Evolutionary conservation across 1,140 invertebrate genomes (phyloP), one percentile per base, ranked within the genome.

Genomic region (Maniola jurtina): DNA sequence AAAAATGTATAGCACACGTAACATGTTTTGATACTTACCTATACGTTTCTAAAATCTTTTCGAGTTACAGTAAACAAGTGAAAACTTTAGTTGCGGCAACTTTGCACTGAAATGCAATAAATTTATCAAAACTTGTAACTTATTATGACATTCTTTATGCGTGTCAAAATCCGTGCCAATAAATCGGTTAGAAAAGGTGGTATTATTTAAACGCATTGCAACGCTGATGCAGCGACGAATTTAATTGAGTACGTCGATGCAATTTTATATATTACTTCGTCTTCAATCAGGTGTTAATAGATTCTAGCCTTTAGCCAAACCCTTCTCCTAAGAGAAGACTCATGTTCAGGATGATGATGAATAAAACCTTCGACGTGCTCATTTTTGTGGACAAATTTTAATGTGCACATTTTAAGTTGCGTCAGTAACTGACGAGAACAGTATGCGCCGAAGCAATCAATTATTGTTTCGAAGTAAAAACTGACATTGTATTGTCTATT

Each of bases 111-210:
- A 11, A 45, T n/a, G 13, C 42, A 59, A 59, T 59, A 59, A 45
- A 45, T 58, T 58, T 58, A 14, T 15, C 8, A 45, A 59, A 59
- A 59, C 15, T 45, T 59, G 16, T 45, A 9, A 59, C 45, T 59
- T 59, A 42, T 45, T 11, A 16, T 4, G 13, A 11, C 15, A 58
- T 25, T 36, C 7, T 56, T 56, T 56, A 36, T 14, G 36, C 36
- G 36, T 38, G 35, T 56, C 54, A 56, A 34, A 36, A 14, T 38
- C 4, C 13, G 36, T 56, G 54, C 54, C 54, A 56, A 55, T 7
- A 55, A 25, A 13, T 13, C 9, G 52, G 16, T 55, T 34, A 38
- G 13, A 9, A 45, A 8, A n/a, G 42, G 42, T 45, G 13, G 13
- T 45, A 13, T 45, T 45, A 9, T 45, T 0, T 13, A 11, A 45